These are phyloP conservation scores for Metallyticus violacea DNA, from an alignment of 2,888 invertebrate genomes.

Conservation along the genomic window DNA sequence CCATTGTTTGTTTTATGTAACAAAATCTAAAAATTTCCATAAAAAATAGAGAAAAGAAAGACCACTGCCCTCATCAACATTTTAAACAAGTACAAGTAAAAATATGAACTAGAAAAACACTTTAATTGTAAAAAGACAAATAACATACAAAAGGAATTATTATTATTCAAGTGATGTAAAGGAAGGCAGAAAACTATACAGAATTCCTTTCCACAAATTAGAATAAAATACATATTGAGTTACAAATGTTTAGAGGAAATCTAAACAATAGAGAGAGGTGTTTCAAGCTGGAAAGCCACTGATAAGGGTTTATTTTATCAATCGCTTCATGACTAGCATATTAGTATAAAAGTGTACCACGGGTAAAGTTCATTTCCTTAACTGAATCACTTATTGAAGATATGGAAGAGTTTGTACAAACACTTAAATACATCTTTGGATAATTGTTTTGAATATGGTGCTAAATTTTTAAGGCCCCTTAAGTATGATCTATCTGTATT, in stretches of 20 bases:
- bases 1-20: too few relatives aligned
- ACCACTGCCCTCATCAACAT: not conserved
- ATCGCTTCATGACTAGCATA: conserved; percentile 29
- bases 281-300: not conserved
- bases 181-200: conserved; percentile 10
- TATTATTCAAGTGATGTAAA: conserved; percentile 17
- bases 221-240: not conserved
- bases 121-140: conserved; percentile 29
- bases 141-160: conserved; percentile 24
- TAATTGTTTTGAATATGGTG: not conserved
- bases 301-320: conserved; percentile 5
- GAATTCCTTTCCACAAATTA: not conserved
- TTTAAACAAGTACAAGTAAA: not conserved
- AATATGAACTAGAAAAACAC: conserved; percentile 26
- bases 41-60: not conserved
- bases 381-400: not conserved
- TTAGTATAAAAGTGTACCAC: conserved; percentile 25
- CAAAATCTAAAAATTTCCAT: too few relatives aligned
- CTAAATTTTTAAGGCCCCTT: conserved; percentile 19
- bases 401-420: conserved; percentile 3
- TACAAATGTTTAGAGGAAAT: not conserved
- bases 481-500: not conserved
- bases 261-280: not conserved
- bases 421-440: not conserved
- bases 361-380: too few relatives aligned